Conservation (phyloP, 2,888 invertebrate species). For the Caenorhabditis sp. region DNA sequence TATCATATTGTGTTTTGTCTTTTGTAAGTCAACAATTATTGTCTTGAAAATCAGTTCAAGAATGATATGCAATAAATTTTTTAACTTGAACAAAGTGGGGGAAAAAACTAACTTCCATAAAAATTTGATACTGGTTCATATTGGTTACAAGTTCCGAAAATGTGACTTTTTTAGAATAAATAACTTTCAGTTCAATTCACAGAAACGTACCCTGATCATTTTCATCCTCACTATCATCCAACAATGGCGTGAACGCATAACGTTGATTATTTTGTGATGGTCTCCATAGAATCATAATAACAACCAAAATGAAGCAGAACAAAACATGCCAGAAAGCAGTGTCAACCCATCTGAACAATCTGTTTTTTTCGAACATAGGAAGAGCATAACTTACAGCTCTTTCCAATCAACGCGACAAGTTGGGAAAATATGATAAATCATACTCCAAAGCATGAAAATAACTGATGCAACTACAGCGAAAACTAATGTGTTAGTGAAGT, state of each 20-base stretch:
- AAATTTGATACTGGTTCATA: too few relatives aligned
- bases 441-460: slow-evolving; percentile 90
- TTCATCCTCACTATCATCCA: slow-evolving; percentile 83
- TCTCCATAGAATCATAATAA: slow-evolving; percentile 93
- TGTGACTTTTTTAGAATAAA: too few relatives aligned
- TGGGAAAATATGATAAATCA: slow-evolving; percentile 81
- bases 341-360: slow-evolving; percentile 81
- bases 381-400: slow-evolving; percentile 76
- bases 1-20: too few relatives aligned
- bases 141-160: too few relatives aligned
- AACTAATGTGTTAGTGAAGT: slow-evolving; percentile 91
- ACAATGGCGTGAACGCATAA: slow-evolving; percentile 87
- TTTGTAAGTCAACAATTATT: too few relatives aligned
- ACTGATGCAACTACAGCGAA: slow-evolving; percentile 87
- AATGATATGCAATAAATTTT: too few relatives aligned
- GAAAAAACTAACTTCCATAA: too few relatives aligned
- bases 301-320: slow-evolving; percentile 85
- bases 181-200: not conserved
- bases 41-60: too few relatives aligned
- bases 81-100: too few relatives aligned
- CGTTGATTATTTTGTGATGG: slow-evolving; percentile 93
- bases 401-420: slow-evolving; percentile 88
- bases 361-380: too few relatives aligned
- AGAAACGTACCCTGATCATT: slow-evolving; percentile 74
- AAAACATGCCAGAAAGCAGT: slow-evolving; percentile 94